These are phyloP conservation scores for Stegophylla sp. DNA, from an alignment of 2,888 invertebrate genomes.

Conservation along the genomic window DNA sequence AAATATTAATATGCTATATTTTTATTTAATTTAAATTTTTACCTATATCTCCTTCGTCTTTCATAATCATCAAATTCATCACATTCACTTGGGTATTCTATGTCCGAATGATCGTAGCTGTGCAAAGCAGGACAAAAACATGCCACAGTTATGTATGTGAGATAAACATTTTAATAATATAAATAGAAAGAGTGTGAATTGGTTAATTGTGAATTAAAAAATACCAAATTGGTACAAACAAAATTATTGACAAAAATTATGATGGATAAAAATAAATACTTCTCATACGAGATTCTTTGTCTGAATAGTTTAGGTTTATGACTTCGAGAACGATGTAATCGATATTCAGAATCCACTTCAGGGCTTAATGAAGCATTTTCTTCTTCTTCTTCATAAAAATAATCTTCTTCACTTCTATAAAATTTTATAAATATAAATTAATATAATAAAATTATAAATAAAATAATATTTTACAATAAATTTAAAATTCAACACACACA, in stretches of 20 bases:
- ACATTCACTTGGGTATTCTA: conserved; percentile 63
- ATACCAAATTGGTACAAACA: conserved; percentile 12
- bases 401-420: conserved; percentile 47
- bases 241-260: conserved; percentile 25
- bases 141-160: conserved; percentile 42
- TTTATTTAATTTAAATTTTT: conserved; percentile 30
- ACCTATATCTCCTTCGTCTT: conserved; percentile 51
- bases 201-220: conserved; percentile 41
- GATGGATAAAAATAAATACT: conserved; percentile 32
- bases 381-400: conserved; percentile 55
- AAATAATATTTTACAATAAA: too few relatives aligned
- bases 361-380: conserved; percentile 37
- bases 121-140: conserved; percentile 59
- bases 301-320: conserved; percentile 32
- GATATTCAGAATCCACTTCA: conserved; percentile 44
- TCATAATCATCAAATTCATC: conserved; percentile 63
- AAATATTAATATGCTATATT: not conserved
- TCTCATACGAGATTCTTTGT: conserved; percentile 46
- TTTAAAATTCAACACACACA: too few relatives aligned
- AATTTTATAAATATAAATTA: too few relatives aligned
- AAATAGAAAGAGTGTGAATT: not conserved
- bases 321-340: conserved; percentile 42
- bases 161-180: conserved; percentile 17
- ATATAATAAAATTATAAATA: too few relatives aligned
- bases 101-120: conserved; percentile 63